Conservation (phyloP, 2,888 invertebrate species). For the Pachliopta kotzebuea region DNA sequence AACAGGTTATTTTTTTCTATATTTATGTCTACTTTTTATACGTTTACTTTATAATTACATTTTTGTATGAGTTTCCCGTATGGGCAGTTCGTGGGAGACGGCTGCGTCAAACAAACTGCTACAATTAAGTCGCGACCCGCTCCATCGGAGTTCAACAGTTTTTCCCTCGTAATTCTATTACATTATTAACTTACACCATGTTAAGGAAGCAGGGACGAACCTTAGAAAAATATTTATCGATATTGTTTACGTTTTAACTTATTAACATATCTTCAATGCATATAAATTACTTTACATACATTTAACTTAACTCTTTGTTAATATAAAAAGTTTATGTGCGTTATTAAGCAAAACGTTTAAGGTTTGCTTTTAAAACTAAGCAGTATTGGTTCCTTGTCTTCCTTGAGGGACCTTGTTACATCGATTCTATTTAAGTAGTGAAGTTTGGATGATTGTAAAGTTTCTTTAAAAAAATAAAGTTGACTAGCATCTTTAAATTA, state of each 20-base stretch:
- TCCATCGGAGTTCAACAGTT: constrained; percentile 74
- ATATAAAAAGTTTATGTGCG: background rate
- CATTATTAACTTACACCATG: constrained; percentile 79
- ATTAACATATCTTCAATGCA: background rate
- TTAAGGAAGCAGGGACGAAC: constrained; percentile 50
- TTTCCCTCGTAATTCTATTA: constrained; percentile 79
- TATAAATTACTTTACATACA: background rate
- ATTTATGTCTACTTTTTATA: too few species aligned
- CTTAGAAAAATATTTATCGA: constrained; percentile 10
- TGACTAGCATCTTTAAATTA: too few species aligned
- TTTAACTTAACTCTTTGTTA: background rate
- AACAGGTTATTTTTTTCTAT: too few species aligned
- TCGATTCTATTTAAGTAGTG: background rate
- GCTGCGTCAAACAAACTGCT: constrained; percentile 64
- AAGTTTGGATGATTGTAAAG: background rate
- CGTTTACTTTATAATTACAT: too few species aligned
- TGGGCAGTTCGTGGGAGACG: constrained; percentile 41
- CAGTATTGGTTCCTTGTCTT: background rate
- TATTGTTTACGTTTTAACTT: background rate
- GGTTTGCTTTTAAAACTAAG: background rate
- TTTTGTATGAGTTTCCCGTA: constrained; percentile 11
- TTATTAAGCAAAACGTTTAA: background rate
- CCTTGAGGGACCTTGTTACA: background rate
- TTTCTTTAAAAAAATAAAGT: background rate
- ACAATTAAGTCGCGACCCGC: constrained; percentile 75